Conservation (phyloP, 2,797 vertebrate genomes). For the Champsocephalus esox region DNA sequence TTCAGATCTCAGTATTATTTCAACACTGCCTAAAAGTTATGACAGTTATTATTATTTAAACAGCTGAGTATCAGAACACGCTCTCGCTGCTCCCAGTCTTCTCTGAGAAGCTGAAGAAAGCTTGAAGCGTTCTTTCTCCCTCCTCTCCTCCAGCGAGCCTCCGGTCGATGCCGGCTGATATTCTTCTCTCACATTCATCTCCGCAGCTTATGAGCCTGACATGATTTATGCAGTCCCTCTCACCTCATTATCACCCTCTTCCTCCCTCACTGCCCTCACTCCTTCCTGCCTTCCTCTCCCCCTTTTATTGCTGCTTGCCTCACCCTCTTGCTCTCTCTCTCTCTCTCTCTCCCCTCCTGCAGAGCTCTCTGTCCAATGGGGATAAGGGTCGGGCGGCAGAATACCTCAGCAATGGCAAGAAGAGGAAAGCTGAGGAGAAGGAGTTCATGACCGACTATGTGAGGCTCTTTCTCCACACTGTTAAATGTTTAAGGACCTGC, state of each 20-base stretch:
- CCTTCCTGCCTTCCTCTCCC: slow-evolving; percentile 21
- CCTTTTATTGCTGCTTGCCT: slow-evolving; percentile 13
- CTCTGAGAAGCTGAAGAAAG: slow-evolving; percentile 37
- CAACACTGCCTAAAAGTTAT: background rate
- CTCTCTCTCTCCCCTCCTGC: slow-evolving; percentile 32
- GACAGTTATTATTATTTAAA: background rate
- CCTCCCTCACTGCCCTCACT: slow-evolving; percentile 36
- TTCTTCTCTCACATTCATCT: slow-evolving; percentile 78
- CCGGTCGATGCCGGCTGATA: slow-evolving; percentile 72
- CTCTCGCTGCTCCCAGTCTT: slow-evolving; percentile 9
- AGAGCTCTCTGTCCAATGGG: slow-evolving; percentile 92
- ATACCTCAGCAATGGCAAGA: slow-evolving; percentile 93
- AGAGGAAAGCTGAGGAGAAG: slow-evolving; percentile 93
- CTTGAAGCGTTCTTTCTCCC: slow-evolving; percentile 16
- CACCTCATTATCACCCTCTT: slow-evolving; percentile 79
- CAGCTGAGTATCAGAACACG: background rate
- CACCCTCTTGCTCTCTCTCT: slow-evolving; percentile 6
- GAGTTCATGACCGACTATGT: slow-evolving; percentile 93
- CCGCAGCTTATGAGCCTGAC: slow-evolving; percentile 72
- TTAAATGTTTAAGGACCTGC: slow-evolving; percentile 45
- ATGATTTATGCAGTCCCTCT: slow-evolving; percentile 81
- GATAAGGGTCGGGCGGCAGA: slow-evolving; percentile 90
- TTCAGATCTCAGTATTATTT: background rate
- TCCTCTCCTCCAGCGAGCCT: slow-evolving; percentile 35
- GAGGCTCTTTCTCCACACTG: slow-evolving; percentile 61